Evolutionary conservation across 2,797 vertebrate genomes (phyloP).

Genomic region (Percopsis omiscomaycus): DNA sequence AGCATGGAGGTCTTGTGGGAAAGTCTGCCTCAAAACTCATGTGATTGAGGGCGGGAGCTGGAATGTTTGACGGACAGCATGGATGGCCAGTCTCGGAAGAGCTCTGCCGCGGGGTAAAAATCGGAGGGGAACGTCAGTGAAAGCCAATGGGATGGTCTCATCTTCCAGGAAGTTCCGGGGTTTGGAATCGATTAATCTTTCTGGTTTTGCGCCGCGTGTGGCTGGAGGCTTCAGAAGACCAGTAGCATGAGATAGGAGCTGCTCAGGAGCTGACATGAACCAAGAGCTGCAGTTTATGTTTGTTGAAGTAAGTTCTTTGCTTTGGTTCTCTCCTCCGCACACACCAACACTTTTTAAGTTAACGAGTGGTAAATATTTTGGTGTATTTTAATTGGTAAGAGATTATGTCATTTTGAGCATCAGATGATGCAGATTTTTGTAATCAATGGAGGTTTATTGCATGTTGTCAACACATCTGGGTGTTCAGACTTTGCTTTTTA

Average conservation of each 20-base stretch:
- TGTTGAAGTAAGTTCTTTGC: slow-evolving; percentile 80
- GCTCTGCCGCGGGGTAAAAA: slow-evolving; percentile 25
- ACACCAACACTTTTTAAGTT: no score
- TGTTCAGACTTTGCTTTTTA: no score
- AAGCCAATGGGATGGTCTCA: slow-evolving; percentile 62
- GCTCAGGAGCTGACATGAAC: slow-evolving; percentile 66
- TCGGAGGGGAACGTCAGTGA: slow-evolving; percentile 24
- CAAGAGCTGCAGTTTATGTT: slow-evolving; percentile 84
- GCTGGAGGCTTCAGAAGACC: slow-evolving; percentile 45
- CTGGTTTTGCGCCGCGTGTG: slow-evolving; percentile 38
- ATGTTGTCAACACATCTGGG: no score
- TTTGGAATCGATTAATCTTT: slow-evolving; percentile 36
- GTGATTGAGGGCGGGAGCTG: slow-evolving; percentile 67
- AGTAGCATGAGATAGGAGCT: slow-evolving; percentile 63
- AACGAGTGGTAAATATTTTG: no score
- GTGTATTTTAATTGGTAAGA: no score
- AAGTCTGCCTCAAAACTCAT: slow-evolving; percentile 57
- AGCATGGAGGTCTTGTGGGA: slow-evolving; percentile 27
- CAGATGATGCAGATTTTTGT: no score
- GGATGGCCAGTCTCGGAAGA: slow-evolving; percentile 47
- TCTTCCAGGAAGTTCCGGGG: slow-evolving; percentile 38
- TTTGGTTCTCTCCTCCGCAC: background rate
- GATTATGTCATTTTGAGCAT: no score
- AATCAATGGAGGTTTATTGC: no score
- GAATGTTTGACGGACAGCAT: slow-evolving; percentile 50